Evolutionary conservation across 37 sponge, comb jelly and placozoan species (phyloP), one percentile per base, ranked within the genome.

Genomic region (Halichondria panicea): DNA sequence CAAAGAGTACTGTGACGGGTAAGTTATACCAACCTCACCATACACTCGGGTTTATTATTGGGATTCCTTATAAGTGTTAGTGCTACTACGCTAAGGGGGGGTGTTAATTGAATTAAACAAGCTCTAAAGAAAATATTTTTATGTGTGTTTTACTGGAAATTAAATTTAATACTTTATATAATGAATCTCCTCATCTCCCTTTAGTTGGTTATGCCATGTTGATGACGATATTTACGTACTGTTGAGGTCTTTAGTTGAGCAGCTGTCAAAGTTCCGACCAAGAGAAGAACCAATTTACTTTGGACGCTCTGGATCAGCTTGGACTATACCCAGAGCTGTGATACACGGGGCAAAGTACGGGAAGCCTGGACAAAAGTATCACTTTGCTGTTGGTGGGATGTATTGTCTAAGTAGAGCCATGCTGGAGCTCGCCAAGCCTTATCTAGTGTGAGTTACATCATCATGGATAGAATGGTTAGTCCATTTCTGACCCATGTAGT

Each of bases 311-410:
- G 81, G 81, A 9, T 59, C 81, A 7, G 28, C 9, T 30, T 80
- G 81, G 81, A 9, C 1, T 3, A 1, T 24, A 7, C 81, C 81
- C 27, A 25, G 59, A 28, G 57, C 33, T 45, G 81, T 80, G 24
- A 78, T 27, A 43, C n/a, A 38, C 36, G 36, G 38, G 48, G 43
- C 76, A 3, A 19, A 37, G 36, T 25, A 48, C 53, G 63, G 76
- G 33, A 31, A 3, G 8, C 76, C 76, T 18, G 56, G 69, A 0
- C 38, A 27, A 27, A 78, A 34, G 71, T 80, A 61, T 28, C 81
- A 80, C 43, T 80, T 80, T 80, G 81, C 81, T 21, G 81, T 80
- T 12, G 81, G 81, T 44, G 81, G 81, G 22, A 61, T 80, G 81
- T 80, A 80, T 38, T 80, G 81, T 46, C 63, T 80, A 43, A 70